These are phyloP conservation scores for Gryllus bimaculatus DNA, from an alignment of 1,140 invertebrate species.

Conservation along the genomic window DNA sequence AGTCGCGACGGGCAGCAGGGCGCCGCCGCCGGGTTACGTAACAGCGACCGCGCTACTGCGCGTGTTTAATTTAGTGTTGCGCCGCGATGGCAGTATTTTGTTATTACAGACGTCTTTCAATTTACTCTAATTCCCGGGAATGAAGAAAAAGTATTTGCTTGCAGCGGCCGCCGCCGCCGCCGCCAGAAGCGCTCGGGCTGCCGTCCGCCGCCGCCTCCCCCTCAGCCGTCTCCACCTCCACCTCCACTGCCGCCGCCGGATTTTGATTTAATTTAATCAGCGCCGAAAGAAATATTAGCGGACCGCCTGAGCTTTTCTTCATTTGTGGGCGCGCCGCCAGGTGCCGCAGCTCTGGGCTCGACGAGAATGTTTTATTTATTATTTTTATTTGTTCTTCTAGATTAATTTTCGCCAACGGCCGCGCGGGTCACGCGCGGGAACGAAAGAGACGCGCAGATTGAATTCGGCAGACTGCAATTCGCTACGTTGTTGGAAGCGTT, in stretches of 20 bases:
- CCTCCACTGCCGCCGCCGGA: slow-evolving; percentile 9
- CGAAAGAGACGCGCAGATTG: background rate
- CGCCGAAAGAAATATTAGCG: slow-evolving; percentile 15
- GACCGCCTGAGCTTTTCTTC: background rate
- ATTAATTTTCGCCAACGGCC: background rate
- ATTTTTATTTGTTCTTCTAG: background rate
- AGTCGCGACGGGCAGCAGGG: too few species aligned
- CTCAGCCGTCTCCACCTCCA: background rate
- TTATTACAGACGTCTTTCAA: slow-evolving; percentile 20
- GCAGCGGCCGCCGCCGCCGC: background rate
- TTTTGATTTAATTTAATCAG: slow-evolving; percentile 22
- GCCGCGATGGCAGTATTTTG: slow-evolving; percentile 6
- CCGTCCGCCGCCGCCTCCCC: background rate
- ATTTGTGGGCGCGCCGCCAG: background rate
- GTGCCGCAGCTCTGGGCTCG: background rate
- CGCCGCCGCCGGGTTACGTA: background rate
- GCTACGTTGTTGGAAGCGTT: background rate
- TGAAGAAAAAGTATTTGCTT: slow-evolving; percentile 17
- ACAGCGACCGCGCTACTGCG: background rate
- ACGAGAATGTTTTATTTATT: background rate
- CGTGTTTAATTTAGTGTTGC: slow-evolving; percentile 12
- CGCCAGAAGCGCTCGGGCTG: background rate
- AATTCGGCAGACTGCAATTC: background rate
- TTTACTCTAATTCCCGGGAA: slow-evolving; percentile 20
- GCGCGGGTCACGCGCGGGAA: background rate